Evolutionary conservation across 2,888 invertebrate genomes (phyloP), one percentile per base, ranked within the genome.

Genomic region (Lasioglossum leucozonium): DNA sequence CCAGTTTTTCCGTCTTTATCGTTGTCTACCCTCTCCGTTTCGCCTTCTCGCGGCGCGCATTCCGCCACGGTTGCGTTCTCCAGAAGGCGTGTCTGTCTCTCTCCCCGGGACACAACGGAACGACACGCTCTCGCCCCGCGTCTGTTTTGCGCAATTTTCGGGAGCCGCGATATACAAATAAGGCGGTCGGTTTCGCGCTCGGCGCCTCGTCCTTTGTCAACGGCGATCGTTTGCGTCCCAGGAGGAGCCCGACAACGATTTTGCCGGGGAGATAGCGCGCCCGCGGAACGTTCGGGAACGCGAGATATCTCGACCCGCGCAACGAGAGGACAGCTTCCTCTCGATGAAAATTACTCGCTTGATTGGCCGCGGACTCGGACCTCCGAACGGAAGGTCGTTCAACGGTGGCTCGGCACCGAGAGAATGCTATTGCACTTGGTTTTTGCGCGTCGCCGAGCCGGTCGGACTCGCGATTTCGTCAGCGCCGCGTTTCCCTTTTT

Each of bases 1-100:
- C 78, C 69, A 77, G 72, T 77, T 82, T 77, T 78, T 81, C 76
- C 79, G 47, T 72, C 81, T 75, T 83, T 75, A 58, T 79, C 78
- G 73, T 58, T 47, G 58, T 73, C 81, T 76, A 75, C 76, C 77
- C 74, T 85, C 77, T 51, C 82, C 65, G 76, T 51, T 67, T 62
- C 62, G 8, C 62, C 62, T 30, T 62, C 62, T 30, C 62, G 62
- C 82, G 18, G 71, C 40, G 44, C 72, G 82, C 87, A 88, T 88
- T 88, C 88, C 88, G 42, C 72, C 71, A 51, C 74, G 82, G 58
- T 78, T 76, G 82, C 88, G 74, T 82, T 88, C 87, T 88, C 85
- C 89, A 75, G 73, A 73, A 84, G 89, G 87, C 77, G 86, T 79
- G 85, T 4, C 85, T 40, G 86, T 79, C 82, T 4, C 85, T 40